Base-by-base conservation (phyloP, 2,113 vertebrate species). In the Chunga burmeisteri region DNA sequence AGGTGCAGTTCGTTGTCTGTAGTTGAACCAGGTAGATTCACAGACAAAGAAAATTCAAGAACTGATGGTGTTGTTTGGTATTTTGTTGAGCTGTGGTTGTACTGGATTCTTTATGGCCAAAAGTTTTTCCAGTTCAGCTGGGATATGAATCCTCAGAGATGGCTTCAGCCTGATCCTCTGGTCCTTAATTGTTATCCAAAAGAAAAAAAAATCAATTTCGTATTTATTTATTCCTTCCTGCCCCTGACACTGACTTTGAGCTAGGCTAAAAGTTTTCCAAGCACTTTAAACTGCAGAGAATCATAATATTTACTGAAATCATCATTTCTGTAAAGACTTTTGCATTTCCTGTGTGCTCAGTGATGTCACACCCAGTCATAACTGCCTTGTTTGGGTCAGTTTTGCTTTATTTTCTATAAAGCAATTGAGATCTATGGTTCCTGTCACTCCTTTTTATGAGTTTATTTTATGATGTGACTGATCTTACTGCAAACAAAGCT, bases 401-500 rank as follows among this genome's bases (percentile, higher is more conserved):
- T 94, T 93, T 94, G 55, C 27, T 90, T 81, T 91, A 40, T 93
- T 95, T 94, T 94, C 81, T 56, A 4, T 47, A 78, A 74, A 91
- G 52, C 59, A 81, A 42, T 59, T 81, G 72, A 84, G 67, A 84
- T 93, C 86, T 94, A 92, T 83, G 50, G 61, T 56, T 81, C 65
- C 30, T 78, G 72, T 71, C n/a, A 40, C 50, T 93, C 47, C 32
- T 73, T 95, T 91, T 90, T 84, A 80, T 78, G 86, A 81, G 47
- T 55, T 92, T 92, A 63, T 90, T 88, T 83, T 86, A 71, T 58
- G 52, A 6, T 47, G 46, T 71, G 86, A 55, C 67, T 58, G 62
- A 86, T 88, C 82, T 81, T 88, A 44, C 30, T 73, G 68, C 65
- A 81, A 92, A 81, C 59, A 95, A 90, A 95, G 42, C 49, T 91